These are phyloP conservation scores for Helicolenus hilgendorfi DNA, from an alignment of 2,797 vertebrate species.

Conservation along the genomic window DNA sequence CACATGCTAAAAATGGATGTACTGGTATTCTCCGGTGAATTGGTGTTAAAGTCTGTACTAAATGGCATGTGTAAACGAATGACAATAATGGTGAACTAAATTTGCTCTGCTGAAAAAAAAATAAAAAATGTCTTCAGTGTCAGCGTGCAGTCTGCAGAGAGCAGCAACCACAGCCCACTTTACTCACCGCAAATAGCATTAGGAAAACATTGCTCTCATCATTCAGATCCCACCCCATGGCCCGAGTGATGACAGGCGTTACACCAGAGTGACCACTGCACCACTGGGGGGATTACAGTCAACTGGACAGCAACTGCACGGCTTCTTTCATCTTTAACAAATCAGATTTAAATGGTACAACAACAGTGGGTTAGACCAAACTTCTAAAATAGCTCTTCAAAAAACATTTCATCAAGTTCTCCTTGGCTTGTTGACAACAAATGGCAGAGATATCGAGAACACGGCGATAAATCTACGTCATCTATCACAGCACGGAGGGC, in stretches of 20 bases:
- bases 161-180: conserved; percentile 50
- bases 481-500: conserved; percentile 50
- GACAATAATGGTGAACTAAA: conserved; percentile 47
- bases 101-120: conserved; percentile 38
- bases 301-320: background rate
- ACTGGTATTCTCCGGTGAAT: background rate
- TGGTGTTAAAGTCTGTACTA: background rate
- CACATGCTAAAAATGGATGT: background rate
- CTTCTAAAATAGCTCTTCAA: background rate
- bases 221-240: conserved; percentile 37
- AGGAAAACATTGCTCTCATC: conserved; percentile 57
- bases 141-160: conserved; percentile 29
- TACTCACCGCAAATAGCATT: conserved; percentile 58
- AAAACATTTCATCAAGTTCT: conserved; percentile 42
- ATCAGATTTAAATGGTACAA: conserved; percentile 12
- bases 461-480: conserved; percentile 42
- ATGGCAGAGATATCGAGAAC: background rate
- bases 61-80: conserved; percentile 29
- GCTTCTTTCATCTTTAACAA: conserved; percentile 31
- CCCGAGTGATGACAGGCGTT: conserved; percentile 41
- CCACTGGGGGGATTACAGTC: conserved; percentile 16
- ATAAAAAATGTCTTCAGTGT: conserved; percentile 39
- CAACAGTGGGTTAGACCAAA: background rate
- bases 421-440: conserved; percentile 33
- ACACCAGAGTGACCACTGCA: conserved; percentile 15